Evolutionary conservation across 2,113 vertebrate species (phyloP), one percentile per base, ranked within the genome.

Genomic region (Origma solitaria): DNA sequence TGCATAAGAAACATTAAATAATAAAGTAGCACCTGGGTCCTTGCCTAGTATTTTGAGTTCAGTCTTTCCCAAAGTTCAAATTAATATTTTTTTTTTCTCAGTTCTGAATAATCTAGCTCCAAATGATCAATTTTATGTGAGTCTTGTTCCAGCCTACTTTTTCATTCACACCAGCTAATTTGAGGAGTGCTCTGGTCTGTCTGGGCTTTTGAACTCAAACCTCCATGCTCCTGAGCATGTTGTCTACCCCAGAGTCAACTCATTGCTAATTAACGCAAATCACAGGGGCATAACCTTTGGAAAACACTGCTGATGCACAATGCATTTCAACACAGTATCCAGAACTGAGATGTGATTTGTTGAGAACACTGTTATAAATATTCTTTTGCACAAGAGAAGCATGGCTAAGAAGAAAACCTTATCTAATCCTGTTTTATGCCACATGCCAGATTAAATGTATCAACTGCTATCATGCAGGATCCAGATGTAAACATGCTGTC

Each of bases 341-440:
- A 42, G 45, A 53, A 57, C 77, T 76, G 53, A 6, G 2, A 37
- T 20, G 28, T 27, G 69, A 61, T 91, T 78, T 92, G 40, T 65
- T 64, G 25, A 72, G 61, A 90, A 56, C 16, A n/a, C 75, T 78
- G 42, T 77, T 82, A 65, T 21, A 89, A 94, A 86, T 51, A 86
- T 24, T 83, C 13, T 62, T 84, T 84, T 82, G 56, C 56, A 68
- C 24, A 35, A 86, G 47, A 93, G 80, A 81, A 62, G 53, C 58
- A 82, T 42, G 35, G 57, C 70, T 91, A 82, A 92, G 80, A 56
- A 83, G 75, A 94, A 92, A 92, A 85, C 85, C 49, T 87, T 95
- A 76, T 88, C 90, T 85, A 94, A 96, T 87, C 91, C 62, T 93
- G 68, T 86, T 86, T 81, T 79, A 88, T 91, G 90, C 50, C 78